Conservation (phyloP, 2,797 vertebrate species). For the Geotrypetes seraphini region DNA sequence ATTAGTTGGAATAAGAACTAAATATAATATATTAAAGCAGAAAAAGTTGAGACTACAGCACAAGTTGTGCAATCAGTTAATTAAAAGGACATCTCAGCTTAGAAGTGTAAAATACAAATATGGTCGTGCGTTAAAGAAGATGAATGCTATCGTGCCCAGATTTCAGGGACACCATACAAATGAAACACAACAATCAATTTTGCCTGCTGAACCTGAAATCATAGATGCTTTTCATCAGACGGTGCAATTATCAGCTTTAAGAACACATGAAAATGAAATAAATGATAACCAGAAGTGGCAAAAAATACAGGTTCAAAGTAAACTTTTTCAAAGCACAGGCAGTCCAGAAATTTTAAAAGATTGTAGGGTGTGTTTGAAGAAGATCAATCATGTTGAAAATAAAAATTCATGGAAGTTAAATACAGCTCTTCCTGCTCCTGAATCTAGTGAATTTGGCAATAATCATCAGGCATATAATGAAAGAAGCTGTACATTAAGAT, state of each 20-base stretch:
- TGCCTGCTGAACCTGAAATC: slow-evolving; percentile 28
- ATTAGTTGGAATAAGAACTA: slow-evolving; percentile 43
- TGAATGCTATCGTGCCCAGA: slow-evolving; percentile 11
- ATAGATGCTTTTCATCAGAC: slow-evolving; percentile 34
- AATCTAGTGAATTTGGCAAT: slow-evolving; percentile 30
- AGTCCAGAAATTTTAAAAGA: slow-evolving; percentile 80
- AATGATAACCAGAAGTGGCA: slow-evolving; percentile 38
- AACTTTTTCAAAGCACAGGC: slow-evolving; percentile 51
- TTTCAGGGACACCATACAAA: slow-evolving; percentile 20
- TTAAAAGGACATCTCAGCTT: slow-evolving; percentile 46
- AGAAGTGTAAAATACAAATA: slow-evolving; percentile 48
- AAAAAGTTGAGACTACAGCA: slow-evolving; percentile 41
- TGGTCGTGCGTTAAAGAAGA: slow-evolving; percentile 38
- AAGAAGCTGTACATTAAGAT: slow-evolving; percentile 46
- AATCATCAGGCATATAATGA: slow-evolving; percentile 25
- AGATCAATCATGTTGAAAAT: slow-evolving; percentile 78
- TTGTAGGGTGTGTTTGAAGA: slow-evolving; percentile 89
- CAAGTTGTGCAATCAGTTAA: slow-evolving; percentile 29
- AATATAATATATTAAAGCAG: slow-evolving; percentile 41
- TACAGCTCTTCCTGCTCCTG: slow-evolving; percentile 40
- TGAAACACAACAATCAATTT: slow-evolving; percentile 22
- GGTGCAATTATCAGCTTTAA: slow-evolving; percentile 28
- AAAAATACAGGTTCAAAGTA: slow-evolving; percentile 38
- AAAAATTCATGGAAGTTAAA: slow-evolving; percentile 52
- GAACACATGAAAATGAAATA: slow-evolving; percentile 33